Evolutionary conservation across 2,797 vertebrate genomes (phyloP).

Genomic region (Notoglanidium macrostoma): DNA sequence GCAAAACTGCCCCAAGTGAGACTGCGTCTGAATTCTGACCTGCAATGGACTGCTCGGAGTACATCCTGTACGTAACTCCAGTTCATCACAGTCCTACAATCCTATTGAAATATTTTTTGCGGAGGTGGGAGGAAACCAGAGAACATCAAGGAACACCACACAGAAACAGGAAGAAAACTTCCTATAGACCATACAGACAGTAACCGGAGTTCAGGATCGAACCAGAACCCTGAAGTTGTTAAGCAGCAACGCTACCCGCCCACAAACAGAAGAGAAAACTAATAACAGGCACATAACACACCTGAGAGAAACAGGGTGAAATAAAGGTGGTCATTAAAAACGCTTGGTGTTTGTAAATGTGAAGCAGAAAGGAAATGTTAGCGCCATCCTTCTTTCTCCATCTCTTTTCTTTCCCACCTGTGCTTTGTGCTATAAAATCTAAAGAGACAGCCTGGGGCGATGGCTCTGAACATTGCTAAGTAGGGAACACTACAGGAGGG

Average conservation of each 20-base stretch:
- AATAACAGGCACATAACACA: neutral
- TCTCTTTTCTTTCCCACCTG: neutral
- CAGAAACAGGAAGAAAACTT: no score
- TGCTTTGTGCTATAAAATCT: conserved; percentile 23
- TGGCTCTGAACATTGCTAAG: conserved; percentile 14
- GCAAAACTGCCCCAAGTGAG: neutral
- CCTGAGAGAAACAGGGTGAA: neutral
- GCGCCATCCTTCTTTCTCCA: neutral
- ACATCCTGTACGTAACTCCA: neutral
- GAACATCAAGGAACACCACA: neutral
- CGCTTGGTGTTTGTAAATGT: neutral
- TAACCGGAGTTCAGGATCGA: neutral
- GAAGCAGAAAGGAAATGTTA: neutral
- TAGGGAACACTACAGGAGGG: conserved; percentile 21
- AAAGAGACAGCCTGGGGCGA: conserved; percentile 21
- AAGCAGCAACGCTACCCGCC: neutral
- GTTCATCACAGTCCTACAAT: neutral
- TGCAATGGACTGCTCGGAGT: neutral
- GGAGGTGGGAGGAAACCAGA: neutral
- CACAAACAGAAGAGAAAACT: neutral
- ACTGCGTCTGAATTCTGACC: neutral
- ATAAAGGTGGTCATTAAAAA: neutral
- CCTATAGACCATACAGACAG: neutral
- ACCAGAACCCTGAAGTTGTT: neutral
- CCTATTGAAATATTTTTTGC: neutral